Evolutionary conservation across 1,140 invertebrate genomes (phyloP).

Genomic region (Prorops nasuta): DNA sequence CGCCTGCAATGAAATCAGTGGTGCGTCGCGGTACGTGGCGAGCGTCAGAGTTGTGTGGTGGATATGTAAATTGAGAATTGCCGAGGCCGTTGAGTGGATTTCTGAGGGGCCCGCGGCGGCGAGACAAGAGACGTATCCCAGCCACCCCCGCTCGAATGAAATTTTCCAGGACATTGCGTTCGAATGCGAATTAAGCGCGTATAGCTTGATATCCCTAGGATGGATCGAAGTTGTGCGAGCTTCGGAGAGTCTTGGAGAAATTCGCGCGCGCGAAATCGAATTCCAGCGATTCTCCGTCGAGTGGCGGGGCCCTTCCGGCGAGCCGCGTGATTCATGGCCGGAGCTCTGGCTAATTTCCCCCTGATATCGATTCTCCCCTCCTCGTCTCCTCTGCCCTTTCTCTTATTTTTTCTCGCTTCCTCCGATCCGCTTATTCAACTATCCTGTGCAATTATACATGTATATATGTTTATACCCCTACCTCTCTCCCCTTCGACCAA

Average conservation of each 20-base stretch:
- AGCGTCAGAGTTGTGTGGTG: too few relatives aligned
- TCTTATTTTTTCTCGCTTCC: too few relatives aligned
- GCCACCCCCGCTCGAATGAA: slow-evolving; percentile 44
- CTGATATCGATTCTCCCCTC: slow-evolving; percentile 24
- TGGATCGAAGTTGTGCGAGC: too few relatives aligned
- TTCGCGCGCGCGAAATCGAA: too few relatives aligned
- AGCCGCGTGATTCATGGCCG: slow-evolving; percentile 41
- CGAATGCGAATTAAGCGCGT: slow-evolving; percentile 56
- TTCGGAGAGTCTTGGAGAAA: too few relatives aligned
- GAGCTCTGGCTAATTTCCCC: slow-evolving; percentile 39
- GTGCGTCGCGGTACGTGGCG: slow-evolving; percentile 16
- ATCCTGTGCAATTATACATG: too few relatives aligned
- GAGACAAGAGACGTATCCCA: slow-evolving; percentile 6
- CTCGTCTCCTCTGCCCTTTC: background rate
- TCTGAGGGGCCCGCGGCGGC: slow-evolving; percentile 44
- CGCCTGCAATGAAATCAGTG: too few relatives aligned
- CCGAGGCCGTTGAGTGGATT: slow-evolving; percentile 38
- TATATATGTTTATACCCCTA: too few relatives aligned
- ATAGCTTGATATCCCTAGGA: slow-evolving; percentile 39
- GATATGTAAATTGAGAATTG: too few relatives aligned
- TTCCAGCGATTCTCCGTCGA: slow-evolving; percentile 16
- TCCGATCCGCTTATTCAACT: too few relatives aligned
- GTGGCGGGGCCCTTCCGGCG: slow-evolving; percentile 15
- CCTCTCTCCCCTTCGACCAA: too few relatives aligned
- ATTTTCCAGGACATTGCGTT: slow-evolving; percentile 58